Conservation (phyloP, 2,797 vertebrate genomes). For the Pseudochirops corinnae region DNA sequence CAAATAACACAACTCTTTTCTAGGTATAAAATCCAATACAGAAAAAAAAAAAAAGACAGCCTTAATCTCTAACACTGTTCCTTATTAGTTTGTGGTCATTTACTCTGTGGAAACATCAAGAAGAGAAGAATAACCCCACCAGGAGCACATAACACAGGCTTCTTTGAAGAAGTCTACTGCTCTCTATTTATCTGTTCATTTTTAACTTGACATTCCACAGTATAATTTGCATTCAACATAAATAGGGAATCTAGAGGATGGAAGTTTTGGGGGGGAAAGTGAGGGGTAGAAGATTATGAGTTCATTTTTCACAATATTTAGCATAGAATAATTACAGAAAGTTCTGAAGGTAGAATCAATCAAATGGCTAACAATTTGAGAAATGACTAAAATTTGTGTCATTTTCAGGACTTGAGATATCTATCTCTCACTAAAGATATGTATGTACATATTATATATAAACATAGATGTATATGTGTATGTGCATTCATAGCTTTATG, state of each 20-base stretch:
- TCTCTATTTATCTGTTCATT: neutral
- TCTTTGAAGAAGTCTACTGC: neutral
- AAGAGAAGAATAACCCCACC: neutral
- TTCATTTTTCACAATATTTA: neutral
- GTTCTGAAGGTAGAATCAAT: neutral
- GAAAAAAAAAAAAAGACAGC: too few species aligned
- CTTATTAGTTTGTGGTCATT: neutral
- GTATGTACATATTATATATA: too few species aligned
- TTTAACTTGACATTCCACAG: neutral
- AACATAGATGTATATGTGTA: too few species aligned
- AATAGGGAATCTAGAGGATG: slow-evolving; percentile 88
- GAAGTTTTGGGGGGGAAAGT: too few species aligned
- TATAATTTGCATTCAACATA: neutral
- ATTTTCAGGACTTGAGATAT: neutral
- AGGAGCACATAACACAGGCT: neutral
- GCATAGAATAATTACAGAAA: neutral
- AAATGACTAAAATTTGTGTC: neutral
- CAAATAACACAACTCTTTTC: neutral
- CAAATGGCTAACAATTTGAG: neutral
- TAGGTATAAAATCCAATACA: too few species aligned
- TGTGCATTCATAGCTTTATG: neutral
- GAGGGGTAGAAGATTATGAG: too few species aligned
- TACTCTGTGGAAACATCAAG: neutral
- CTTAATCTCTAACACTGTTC: neutral
- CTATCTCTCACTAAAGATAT: neutral